Conservation (phyloP, 2,113 vertebrate genomes). For the Apus apus region DNA sequence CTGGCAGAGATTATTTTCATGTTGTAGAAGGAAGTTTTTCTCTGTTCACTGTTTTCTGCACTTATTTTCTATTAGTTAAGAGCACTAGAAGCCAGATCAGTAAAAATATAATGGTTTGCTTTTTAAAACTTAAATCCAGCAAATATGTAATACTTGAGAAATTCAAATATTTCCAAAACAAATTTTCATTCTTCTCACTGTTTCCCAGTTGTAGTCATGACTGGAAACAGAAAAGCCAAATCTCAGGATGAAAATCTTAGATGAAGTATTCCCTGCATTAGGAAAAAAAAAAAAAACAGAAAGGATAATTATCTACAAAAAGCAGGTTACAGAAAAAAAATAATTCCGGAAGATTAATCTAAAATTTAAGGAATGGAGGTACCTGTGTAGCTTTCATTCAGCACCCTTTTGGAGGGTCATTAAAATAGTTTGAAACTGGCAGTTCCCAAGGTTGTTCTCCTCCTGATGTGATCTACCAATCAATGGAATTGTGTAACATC, state of each 20-base stretch:
- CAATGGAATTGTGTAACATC: not conserved
- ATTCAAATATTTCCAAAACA: not conserved
- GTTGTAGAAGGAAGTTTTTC: not conserved
- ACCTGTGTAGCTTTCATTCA: not conserved
- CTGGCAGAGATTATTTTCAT: not conserved
- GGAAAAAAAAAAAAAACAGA: not conserved
- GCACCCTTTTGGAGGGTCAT: not conserved
- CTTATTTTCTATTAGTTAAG: not conserved
- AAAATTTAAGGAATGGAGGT: not conserved
- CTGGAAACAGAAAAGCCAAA: not conserved
- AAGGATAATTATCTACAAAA: conserved; percentile 18
- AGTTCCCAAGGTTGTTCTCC: not conserved
- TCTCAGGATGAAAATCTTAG: not conserved
- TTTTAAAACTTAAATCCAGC: not conserved
- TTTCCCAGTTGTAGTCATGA: not conserved
- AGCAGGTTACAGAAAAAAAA: conserved; percentile 15
- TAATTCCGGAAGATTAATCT: not conserved
- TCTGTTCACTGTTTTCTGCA: not conserved
- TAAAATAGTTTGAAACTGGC: not conserved
- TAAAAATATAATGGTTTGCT: not conserved
- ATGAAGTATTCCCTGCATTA: not conserved
- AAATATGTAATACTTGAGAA: not conserved
- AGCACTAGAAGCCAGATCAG: not conserved
- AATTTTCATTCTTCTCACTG: not conserved
- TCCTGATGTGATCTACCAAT: not conserved